phyloP scores from a whole-genome alignment of 1,140 invertebrate species.

The Lepidurus arcticus region DNA sequence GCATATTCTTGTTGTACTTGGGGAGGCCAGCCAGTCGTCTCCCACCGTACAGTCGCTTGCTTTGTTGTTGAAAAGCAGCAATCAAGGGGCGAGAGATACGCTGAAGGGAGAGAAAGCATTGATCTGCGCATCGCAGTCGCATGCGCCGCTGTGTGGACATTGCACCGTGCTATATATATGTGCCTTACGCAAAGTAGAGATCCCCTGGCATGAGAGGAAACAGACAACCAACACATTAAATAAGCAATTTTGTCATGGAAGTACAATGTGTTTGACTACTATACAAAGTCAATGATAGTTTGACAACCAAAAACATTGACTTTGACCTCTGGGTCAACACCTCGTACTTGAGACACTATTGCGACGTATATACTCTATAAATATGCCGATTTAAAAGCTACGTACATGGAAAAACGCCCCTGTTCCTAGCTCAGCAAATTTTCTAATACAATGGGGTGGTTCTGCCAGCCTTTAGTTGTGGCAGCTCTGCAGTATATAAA shows the following conservation, averaged over 20 bases:
- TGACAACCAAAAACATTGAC: too few relatives aligned
- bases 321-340: too few relatives aligned
- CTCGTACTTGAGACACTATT: too few relatives aligned
- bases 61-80: slow-evolving; percentile 22
- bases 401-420: too few relatives aligned
- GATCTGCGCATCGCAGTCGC: slow-evolving; percentile 17
- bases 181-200: background rate
- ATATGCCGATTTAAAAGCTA: too few relatives aligned
- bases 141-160: slow-evolving; percentile 1
- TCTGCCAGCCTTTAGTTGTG: too few relatives aligned
- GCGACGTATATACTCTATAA: too few relatives aligned
- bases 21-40: background rate
- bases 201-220: background rate
- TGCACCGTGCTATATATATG: background rate
- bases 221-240: background rate
- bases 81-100: background rate
- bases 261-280: background rate
- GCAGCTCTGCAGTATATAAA: too few relatives aligned
- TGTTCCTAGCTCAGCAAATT: too few relatives aligned
- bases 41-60: background rate
- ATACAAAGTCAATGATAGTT: background rate
- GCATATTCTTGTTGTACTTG: background rate
- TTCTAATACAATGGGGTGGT: too few relatives aligned
- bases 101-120: slow-evolving; percentile 18
- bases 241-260: background rate